Evolutionary conservation across 2,888 invertebrate species (phyloP).

Genomic region (Heliconius hortense): DNA sequence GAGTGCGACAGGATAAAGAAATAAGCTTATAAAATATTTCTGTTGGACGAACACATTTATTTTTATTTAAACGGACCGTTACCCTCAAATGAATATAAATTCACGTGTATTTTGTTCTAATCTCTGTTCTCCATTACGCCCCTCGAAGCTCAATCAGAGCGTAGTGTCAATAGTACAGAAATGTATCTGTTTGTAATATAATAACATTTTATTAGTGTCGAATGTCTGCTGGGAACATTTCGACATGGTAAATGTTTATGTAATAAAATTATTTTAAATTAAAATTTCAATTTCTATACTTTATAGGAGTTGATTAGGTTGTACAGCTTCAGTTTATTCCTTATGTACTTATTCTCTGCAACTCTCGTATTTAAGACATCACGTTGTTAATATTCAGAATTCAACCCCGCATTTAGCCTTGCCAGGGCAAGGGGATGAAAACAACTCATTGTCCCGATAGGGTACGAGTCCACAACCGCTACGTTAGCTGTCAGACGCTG

Average conservation of each 20-base stretch:
- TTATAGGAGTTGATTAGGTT: too few relatives aligned
- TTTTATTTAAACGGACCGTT: slow-evolving; percentile 34
- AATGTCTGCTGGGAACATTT: not conserved
- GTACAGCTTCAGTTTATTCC: too few relatives aligned
- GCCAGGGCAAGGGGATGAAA: too few relatives aligned
- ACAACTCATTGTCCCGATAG: too few relatives aligned
- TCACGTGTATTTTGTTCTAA: slow-evolving; percentile 25
- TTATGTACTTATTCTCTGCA: too few relatives aligned
- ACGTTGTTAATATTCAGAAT: too few relatives aligned
- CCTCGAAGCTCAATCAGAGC: slow-evolving; percentile 13
- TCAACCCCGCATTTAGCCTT: too few relatives aligned
- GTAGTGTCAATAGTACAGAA: not conserved
- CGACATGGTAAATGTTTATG: not conserved
- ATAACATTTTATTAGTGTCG: not conserved
- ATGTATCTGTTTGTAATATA: not conserved
- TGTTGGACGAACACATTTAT: slow-evolving; percentile 26
- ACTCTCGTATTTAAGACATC: too few relatives aligned
- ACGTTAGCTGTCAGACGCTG: too few relatives aligned
- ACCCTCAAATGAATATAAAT: slow-evolving; percentile 34
- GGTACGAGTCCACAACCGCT: too few relatives aligned
- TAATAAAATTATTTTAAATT: not conserved
- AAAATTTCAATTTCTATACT: too few relatives aligned
- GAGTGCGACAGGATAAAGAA: slow-evolving; percentile 12
- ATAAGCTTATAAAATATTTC: slow-evolving; percentile 18
- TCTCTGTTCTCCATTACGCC: not conserved